Conservation (phyloP, 2,888 invertebrate species). For the Scelioninae gen. 2 region DNA sequence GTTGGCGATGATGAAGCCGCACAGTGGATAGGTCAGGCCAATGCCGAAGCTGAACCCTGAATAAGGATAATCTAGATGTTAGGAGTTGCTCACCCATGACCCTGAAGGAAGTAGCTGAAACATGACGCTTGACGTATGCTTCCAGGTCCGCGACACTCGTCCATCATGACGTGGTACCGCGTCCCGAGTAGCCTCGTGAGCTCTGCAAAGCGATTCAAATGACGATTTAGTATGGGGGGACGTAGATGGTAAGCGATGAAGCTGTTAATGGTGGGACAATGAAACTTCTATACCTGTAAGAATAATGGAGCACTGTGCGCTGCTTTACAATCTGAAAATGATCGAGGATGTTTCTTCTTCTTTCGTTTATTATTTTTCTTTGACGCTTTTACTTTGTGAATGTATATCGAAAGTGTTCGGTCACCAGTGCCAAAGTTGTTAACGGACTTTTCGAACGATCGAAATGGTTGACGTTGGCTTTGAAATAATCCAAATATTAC, state of each 20-base stretch:
- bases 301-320: slow-evolving; percentile 56
- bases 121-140: slow-evolving; percentile 70
- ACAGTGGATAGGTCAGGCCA: slow-evolving; percentile 83
- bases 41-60: slow-evolving; percentile 85
- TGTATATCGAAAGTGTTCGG: background rate
- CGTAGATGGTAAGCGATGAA: slow-evolving; percentile 64
- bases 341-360: slow-evolving; percentile 38
- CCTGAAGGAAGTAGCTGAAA: slow-evolving; percentile 71
- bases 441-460: too few relatives aligned
- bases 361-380: slow-evolving; percentile 11
- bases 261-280: slow-evolving; percentile 71
- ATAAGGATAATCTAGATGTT: slow-evolving; percentile 74
- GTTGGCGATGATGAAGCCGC: slow-evolving; percentile 82
- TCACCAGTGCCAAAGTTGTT: too few relatives aligned
- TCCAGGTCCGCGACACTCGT: slow-evolving; percentile 57
- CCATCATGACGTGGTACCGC: slow-evolving; percentile 47
- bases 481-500: too few relatives aligned
- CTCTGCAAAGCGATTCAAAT: slow-evolving; percentile 75
- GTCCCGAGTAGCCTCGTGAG: slow-evolving; percentile 59
- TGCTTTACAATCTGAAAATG: slow-evolving; percentile 59
- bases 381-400: background rate
- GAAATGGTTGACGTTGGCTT: too few relatives aligned
- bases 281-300: slow-evolving; percentile 73
- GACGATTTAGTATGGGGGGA: slow-evolving; percentile 71
- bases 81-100: slow-evolving; percentile 73